These are phyloP conservation scores for Daubentonia madagascariensis DNA, from an alignment of 2,113 vertebrate genomes.

Conservation along the genomic window DNA sequence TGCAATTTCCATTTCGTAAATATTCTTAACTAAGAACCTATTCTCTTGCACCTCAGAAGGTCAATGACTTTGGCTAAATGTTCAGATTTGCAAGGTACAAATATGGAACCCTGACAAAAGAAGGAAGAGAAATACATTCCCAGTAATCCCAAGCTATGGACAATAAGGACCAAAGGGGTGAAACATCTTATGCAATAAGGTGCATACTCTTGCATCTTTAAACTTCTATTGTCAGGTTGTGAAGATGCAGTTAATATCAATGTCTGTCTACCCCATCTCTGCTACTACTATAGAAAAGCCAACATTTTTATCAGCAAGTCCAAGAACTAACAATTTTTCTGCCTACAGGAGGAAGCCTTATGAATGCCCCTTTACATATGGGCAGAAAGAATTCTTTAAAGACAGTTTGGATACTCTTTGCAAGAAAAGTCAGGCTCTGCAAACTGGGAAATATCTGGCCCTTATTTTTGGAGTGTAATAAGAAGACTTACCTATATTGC, in stretches of 20 bases:
- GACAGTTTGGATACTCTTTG: not conserved
- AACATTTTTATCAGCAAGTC: not conserved
- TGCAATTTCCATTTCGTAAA: not conserved
- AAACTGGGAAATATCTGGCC: not conserved
- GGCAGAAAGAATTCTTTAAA: not conserved
- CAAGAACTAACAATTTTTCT: not conserved
- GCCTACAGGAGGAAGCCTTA: not conserved
- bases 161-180: not conserved
- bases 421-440: not conserved
- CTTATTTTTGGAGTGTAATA: not conserved
- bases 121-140: not conserved
- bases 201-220: not conserved
- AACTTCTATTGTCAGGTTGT: not conserved
- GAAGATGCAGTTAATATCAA: not conserved
- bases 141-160: not conserved
- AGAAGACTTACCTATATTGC: not conserved
- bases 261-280: not conserved
- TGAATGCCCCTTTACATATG: not conserved
- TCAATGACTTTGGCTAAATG: not conserved
- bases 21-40: not conserved
- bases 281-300: not conserved
- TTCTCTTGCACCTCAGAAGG: not conserved
- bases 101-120: not conserved
- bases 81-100: not conserved
- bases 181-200: not conserved